phyloP scores from a whole-genome alignment of 2,113 vertebrate genomes.

The Nanorana parkeri region DNA sequence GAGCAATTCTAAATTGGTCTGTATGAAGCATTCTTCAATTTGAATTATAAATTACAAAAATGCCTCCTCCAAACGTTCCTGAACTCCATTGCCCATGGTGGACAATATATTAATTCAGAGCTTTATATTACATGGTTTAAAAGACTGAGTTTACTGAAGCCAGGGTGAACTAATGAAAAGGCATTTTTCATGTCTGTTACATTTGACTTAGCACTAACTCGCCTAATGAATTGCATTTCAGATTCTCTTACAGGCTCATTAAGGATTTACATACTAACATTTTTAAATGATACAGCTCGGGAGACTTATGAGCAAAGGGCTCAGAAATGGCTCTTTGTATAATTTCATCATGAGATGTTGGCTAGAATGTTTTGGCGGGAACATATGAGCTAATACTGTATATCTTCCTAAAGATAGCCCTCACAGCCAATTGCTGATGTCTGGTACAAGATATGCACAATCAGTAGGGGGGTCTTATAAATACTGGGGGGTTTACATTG shows the following conservation, averaged over 20 bases:
- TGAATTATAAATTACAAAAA: constrained; percentile 47
- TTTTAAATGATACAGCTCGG: constrained; percentile 46
- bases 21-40: constrained; percentile 44
- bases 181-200: constrained; percentile 69
- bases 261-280: constrained; percentile 68
- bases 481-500: too few species aligned
- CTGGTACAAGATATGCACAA: too few species aligned
- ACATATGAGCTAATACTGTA: too few species aligned
- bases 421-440: too few species aligned
- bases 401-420: too few species aligned
- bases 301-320: constrained; percentile 30
- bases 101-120: constrained; percentile 59
- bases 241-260: constrained; percentile 68
- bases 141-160: constrained; percentile 60
- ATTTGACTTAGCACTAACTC: constrained; percentile 66
- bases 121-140: constrained; percentile 43
- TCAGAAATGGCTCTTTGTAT: background rate
- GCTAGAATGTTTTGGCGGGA: background rate
- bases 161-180: constrained; percentile 67
- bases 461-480: too few species aligned
- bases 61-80: constrained; percentile 30
- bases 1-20: constrained; percentile 30
- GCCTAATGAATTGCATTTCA: constrained; percentile 69
- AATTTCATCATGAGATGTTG: background rate
- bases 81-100: constrained; percentile 28